Percentiles rank a stretch among this genome's conserved stretches.
phyloP scores from a whole-genome alignment of 2,797 vertebrate species.

The Macropodus opercularis region DNA sequence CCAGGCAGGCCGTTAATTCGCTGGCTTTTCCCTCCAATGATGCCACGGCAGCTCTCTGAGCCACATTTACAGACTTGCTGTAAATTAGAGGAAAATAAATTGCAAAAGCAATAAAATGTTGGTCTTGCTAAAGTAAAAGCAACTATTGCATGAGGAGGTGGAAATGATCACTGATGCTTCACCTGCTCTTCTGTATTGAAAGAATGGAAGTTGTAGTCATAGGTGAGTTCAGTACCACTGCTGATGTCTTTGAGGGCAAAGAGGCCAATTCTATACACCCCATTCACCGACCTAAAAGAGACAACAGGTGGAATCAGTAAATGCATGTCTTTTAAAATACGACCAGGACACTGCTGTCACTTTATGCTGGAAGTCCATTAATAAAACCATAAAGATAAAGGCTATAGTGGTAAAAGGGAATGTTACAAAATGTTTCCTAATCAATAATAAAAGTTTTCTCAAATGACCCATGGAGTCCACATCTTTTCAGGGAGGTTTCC shows the following conservation, averaged over 20 bases:
- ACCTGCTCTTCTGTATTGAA: slow-evolving; percentile 98
- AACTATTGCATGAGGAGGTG: neutral
- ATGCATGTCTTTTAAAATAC: neutral
- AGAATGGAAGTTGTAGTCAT: slow-evolving; percentile 98
- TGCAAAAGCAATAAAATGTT: neutral
- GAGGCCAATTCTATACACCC: slow-evolving; percentile 94
- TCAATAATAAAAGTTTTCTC: neutral
- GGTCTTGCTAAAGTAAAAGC: neutral
- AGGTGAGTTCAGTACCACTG: slow-evolving; percentile 93
- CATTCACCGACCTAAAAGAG: slow-evolving; percentile 91
- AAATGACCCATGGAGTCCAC: neutral
- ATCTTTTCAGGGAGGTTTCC: neutral
- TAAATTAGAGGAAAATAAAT: slow-evolving; percentile 19
- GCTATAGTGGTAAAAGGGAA: neutral
- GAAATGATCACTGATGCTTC: slow-evolving; percentile 22
- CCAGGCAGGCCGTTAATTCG: slow-evolving; percentile 89
- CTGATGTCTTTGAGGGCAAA: slow-evolving; percentile 94
- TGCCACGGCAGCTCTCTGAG: slow-evolving; percentile 93
- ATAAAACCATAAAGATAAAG: neutral
- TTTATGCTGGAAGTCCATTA: neutral
- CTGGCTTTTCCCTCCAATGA: slow-evolving; percentile 95
- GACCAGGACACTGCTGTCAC: neutral
- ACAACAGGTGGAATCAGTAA: neutral
- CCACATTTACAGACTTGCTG: slow-evolving; percentile 96
- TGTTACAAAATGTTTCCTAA: neutral